These are phyloP conservation scores for Lagodon rhomboides DNA, from an alignment of 2,797 vertebrate species.

Conservation along the genomic window DNA sequence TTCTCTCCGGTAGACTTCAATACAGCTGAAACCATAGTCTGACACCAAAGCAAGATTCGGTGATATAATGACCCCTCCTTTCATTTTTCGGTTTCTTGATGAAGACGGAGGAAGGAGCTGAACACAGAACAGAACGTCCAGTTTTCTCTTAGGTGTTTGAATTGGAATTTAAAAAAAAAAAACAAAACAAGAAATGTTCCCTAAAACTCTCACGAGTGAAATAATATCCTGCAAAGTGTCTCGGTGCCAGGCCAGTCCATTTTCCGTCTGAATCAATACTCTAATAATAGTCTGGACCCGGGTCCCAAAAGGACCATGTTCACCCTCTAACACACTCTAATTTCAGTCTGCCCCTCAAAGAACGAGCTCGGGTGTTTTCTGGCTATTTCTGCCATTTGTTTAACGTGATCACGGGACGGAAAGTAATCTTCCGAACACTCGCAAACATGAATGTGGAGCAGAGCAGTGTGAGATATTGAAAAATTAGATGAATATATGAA, in stretches of 20 bases:
- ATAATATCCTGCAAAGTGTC: slow-evolving; percentile 28
- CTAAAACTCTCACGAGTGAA: not conserved
- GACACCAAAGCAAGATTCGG: no score
- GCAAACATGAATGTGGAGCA: not conserved
- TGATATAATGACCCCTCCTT: no score
- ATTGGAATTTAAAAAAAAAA: not conserved
- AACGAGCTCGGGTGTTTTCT: not conserved
- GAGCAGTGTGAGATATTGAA: slow-evolving; percentile 11
- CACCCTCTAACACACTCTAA: slow-evolving; percentile 5
- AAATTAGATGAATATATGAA: slow-evolving; percentile 21
- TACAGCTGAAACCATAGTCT: no score
- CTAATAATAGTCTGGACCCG: slow-evolving; percentile 43
- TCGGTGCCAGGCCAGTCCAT: slow-evolving; percentile 23
- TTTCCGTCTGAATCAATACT: slow-evolving; percentile 44
- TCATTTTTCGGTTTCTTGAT: no score
- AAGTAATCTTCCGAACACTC: slow-evolving; percentile 17
- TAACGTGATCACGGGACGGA: slow-evolving; percentile 18
- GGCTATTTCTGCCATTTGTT: slow-evolving; percentile 25
- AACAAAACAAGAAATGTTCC: not conserved
- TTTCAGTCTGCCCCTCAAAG: slow-evolving; percentile 11
- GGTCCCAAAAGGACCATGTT: slow-evolving; percentile 8
- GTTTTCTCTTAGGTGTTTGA: no score
- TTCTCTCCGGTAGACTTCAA: no score
- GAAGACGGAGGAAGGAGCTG: not conserved
- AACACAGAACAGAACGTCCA: not conserved